These are phyloP conservation scores for Drosophila acutilabella DNA, from an alignment of 2,888 invertebrate species.

Conservation along the genomic window DNA sequence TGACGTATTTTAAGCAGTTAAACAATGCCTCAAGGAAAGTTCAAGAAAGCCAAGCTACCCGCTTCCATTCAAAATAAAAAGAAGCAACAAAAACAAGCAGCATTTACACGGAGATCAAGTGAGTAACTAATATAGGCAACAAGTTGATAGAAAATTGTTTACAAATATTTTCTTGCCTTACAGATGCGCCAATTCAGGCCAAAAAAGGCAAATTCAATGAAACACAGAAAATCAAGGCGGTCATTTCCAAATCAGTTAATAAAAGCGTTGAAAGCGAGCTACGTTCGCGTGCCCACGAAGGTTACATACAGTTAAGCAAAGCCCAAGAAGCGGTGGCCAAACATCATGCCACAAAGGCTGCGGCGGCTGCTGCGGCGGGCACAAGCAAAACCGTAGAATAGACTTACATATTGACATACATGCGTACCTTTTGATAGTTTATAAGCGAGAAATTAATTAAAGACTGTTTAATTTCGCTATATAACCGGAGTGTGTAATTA, in stretches of 20 bases:
- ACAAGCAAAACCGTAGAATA: conserved; percentile 43
- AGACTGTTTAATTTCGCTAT: neutral
- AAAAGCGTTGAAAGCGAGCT: conserved; percentile 88
- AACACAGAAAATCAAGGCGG: conserved; percentile 87
- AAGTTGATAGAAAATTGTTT: conserved; percentile 14
- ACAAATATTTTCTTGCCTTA: conserved; percentile 68
- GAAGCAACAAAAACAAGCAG: conserved; percentile 85
- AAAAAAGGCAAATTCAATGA: conserved; percentile 88
- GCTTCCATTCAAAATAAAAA: conserved; percentile 85
- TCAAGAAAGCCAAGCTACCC: conserved; percentile 87
- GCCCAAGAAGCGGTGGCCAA: conserved; percentile 86
- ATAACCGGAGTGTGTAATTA: neutral
- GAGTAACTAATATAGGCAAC: conserved; percentile 75
- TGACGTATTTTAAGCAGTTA: neutral
- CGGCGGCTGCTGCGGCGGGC: conserved; percentile 60
- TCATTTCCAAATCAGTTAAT: conserved; percentile 88
- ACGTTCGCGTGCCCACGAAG: conserved; percentile 86
- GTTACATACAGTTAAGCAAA: conserved; percentile 85
- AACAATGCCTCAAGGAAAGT: conserved; percentile 88
- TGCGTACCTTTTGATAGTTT: conserved; percentile 7
- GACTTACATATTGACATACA: neutral
- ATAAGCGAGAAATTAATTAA: neutral
- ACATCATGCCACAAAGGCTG: conserved; percentile 74
- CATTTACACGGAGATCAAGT: conserved; percentile 87
- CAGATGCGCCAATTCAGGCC: conserved; percentile 88